phyloP scores from a whole-genome alignment of 37 sponge, comb jelly and placozoan species.

The Beroe forskalii region DNA sequence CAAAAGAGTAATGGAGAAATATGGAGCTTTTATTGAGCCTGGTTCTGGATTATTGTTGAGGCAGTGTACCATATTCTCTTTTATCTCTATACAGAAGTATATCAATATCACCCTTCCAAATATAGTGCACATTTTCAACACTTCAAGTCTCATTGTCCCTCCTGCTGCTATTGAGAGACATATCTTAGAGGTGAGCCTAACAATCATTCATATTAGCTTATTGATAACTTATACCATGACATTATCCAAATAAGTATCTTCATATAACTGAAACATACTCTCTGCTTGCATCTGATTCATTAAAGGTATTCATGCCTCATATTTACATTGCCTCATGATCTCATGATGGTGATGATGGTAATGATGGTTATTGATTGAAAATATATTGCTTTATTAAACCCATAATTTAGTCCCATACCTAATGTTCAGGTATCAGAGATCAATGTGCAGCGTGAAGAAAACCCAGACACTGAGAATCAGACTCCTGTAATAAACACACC shows the following conservation, averaged over 20 bases:
- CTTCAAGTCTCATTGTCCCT: not conserved
- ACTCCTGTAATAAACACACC: constrained; percentile 16
- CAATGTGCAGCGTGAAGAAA: not conserved
- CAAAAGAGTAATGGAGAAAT: constrained; percentile 43
- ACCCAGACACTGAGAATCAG: not conserved
- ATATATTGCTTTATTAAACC: too few species aligned
- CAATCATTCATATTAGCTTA: too few species aligned
- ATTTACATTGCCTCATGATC: too few species aligned
- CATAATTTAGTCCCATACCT: too few species aligned
- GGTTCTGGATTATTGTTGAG: constrained; percentile 27
- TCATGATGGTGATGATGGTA: not conserved
- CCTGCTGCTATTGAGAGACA: not conserved
- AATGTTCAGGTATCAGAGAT: constrained; percentile 34
- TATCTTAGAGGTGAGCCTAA: constrained; percentile 37
- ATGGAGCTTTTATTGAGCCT: constrained; percentile 5
- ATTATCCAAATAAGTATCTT: too few species aligned
- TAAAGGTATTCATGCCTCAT: too few species aligned
- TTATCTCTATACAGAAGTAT: constrained; percentile 53
- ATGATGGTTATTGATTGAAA: too few species aligned
- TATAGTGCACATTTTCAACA: constrained; percentile 31
- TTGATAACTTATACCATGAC: too few species aligned
- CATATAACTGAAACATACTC: too few species aligned
- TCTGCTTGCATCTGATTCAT: too few species aligned
- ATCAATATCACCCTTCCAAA: constrained; percentile 53
- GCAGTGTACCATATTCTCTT: constrained; percentile 62